Evolutionary conservation across 2,888 invertebrate species (phyloP).

Genomic region (Acheta domesticus): DNA sequence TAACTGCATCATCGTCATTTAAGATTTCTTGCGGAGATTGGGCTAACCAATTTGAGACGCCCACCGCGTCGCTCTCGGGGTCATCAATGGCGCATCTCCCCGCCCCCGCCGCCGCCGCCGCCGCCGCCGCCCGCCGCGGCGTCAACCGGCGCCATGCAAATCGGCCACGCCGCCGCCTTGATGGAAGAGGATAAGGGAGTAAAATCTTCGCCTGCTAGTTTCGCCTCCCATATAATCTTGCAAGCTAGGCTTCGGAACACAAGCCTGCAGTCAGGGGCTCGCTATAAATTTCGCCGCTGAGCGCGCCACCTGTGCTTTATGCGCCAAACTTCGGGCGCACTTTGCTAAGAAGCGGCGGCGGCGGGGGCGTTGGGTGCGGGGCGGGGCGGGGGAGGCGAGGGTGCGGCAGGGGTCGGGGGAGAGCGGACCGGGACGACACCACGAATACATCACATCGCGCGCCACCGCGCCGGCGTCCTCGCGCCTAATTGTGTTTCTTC

Average conservation of each 20-base stretch:
- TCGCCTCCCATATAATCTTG: not conserved
- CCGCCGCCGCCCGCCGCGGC: not conserved
- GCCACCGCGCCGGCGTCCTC: not conserved
- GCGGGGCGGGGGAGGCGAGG: not conserved
- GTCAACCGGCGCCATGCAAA: not conserved
- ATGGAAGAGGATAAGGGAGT: conserved; percentile 1
- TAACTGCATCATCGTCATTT: too few relatives aligned
- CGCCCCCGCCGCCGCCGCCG: not conserved
- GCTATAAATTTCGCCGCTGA: not conserved
- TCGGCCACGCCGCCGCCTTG: not conserved
- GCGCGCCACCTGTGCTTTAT: conserved; percentile 35
- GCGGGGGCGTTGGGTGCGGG: not conserved
- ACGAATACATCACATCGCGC: conserved; percentile 10
- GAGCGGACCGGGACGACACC: not conserved
- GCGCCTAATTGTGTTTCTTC: conserved; percentile 18
- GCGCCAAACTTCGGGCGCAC: conserved; percentile 35
- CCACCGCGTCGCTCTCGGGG: not conserved
- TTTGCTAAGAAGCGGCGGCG: conserved; percentile 25
- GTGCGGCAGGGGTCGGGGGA: not conserved
- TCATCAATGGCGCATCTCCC: not conserved
- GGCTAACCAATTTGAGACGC: too few relatives aligned
- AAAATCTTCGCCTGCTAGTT: not conserved
- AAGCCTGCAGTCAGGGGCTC: not conserved
- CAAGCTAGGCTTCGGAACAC: conserved; percentile 10
- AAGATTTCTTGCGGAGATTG: too few relatives aligned